Conservation (phyloP, 1,140 invertebrate genomes). For the Periplaneta americana region DNA sequence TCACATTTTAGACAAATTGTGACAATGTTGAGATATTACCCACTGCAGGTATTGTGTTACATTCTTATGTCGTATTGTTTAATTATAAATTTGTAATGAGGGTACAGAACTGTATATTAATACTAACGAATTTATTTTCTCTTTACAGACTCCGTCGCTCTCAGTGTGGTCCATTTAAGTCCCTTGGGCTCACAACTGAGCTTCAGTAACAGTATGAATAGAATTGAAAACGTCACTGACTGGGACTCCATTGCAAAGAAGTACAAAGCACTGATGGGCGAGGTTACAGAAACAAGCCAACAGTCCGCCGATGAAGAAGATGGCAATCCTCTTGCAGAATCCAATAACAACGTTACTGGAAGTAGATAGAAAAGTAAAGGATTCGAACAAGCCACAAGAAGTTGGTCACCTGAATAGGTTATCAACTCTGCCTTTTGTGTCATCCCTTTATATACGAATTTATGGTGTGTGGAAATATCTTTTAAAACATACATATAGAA, state of each 20-base stretch:
- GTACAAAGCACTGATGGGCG: constrained; percentile 74
- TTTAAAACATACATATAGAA: no score
- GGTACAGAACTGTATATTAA: background rate
- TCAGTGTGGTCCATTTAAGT: constrained; percentile 71
- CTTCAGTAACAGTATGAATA: constrained; percentile 54
- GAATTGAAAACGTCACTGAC: constrained; percentile 86
- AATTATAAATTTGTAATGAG: no score
- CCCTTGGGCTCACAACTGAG: constrained; percentile 77
- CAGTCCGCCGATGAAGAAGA: background rate
- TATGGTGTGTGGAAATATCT: no score
- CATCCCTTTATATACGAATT: no score
- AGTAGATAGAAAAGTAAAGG: no score
- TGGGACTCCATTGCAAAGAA: constrained; percentile 87
- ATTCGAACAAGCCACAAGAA: no score
- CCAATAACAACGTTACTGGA: background rate
- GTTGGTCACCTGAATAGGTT: no score
- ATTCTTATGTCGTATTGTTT: no score
- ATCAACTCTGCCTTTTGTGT: no score
- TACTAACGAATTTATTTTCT: background rate
- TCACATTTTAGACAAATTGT: no score
- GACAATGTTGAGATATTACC: no score
- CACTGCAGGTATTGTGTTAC: no score
- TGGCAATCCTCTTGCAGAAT: background rate
- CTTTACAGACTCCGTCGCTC: constrained; percentile 59
- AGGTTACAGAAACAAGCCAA: constrained; percentile 37